Conservation (phyloP, 2,113 vertebrate species). For the Heterocephalus glaber region DNA sequence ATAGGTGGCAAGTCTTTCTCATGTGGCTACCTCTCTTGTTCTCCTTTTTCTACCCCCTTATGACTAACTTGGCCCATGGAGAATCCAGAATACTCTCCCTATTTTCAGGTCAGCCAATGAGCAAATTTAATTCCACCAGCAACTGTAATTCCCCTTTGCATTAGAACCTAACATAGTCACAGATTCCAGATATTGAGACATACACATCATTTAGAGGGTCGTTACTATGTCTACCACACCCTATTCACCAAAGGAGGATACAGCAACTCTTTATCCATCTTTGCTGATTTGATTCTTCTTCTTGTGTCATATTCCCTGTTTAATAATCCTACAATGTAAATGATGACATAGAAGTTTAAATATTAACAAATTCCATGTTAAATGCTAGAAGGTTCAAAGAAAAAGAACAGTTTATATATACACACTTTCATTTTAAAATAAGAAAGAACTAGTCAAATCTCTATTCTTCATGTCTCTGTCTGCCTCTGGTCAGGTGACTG, state of each 20-base stretch:
- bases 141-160: not conserved
- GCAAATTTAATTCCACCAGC: not conserved
- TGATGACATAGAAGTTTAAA: not conserved
- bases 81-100: not conserved
- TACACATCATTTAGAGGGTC: too few species aligned
- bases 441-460: not conserved
- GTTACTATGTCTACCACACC: not conserved
- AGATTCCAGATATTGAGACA: not conserved
- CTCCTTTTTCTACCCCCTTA: not conserved
- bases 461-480: not conserved
- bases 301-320: not conserved
- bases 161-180: not conserved
- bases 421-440: not conserved
- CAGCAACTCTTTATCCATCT: not conserved
- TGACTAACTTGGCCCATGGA: not conserved
- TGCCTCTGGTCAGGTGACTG: not conserved
- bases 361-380: not conserved
- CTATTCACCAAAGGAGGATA: not conserved
- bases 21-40: not conserved
- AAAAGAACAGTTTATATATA: not conserved
- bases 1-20: not conserved
- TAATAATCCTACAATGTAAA: not conserved
- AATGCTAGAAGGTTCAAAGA: not conserved
- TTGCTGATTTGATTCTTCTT: not conserved
- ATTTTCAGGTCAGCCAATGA: not conserved